Percentiles rank a stretch among this genome's conserved stretches.
These are phyloP conservation scores for Hephaestus fuliginosus DNA, from an alignment of 2,797 vertebrate species.

Conservation along the genomic window DNA sequence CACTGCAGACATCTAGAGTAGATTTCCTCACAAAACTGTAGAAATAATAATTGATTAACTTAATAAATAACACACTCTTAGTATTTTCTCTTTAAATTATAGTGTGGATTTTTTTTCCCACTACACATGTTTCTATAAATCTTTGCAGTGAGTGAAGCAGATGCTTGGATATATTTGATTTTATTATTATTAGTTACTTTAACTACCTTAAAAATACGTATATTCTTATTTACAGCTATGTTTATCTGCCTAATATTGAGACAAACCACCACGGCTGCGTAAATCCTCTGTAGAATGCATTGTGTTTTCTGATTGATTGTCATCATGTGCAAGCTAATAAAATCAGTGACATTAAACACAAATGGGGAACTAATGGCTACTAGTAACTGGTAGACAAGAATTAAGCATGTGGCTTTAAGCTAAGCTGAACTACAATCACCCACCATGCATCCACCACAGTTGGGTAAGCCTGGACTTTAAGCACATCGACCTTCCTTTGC, in stretches of 20 bases:
- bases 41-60: neutral
- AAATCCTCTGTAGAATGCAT: neutral
- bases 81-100: neutral
- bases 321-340: neutral
- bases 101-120: no score
- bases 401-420: neutral
- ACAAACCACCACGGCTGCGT: neutral
- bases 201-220: no score
- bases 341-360: neutral
- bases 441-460: neutral
- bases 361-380: neutral
- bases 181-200: no score
- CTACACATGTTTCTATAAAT: neutral
- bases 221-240: neutral
- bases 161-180: no score
- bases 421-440: slow-evolving; percentile 3
- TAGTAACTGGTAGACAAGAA: neutral
- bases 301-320: neutral
- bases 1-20: neutral
- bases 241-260: neutral
- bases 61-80: neutral
- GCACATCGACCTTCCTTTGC: neutral
- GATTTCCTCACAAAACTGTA: no score
- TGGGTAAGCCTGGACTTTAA: neutral
- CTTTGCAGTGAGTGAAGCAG: neutral